Percentiles rank a stretch among this genome's conserved stretches.
phyloP scores from a whole-genome alignment of 2,888 invertebrate genomes.

The Diploptera punctata region DNA sequence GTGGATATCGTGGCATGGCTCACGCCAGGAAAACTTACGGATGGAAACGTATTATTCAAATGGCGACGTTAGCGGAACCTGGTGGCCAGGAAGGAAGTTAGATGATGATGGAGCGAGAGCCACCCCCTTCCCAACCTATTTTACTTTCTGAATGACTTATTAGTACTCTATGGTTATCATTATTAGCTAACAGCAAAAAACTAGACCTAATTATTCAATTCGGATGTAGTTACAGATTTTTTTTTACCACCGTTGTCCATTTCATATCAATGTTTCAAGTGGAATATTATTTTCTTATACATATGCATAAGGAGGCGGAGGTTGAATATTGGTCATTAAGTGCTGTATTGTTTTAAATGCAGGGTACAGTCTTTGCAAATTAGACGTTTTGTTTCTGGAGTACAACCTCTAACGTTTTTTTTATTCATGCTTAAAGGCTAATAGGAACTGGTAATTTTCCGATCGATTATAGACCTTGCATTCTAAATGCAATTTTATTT shows the following conservation, averaged over 20 bases:
- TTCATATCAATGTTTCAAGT: conserved; percentile 19
- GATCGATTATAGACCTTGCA: too few relatives aligned
- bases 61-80: conserved; percentile 18
- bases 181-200: background rate
- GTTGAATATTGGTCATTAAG: conserved; percentile 27
- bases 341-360: conserved; percentile 26
- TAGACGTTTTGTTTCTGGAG: too few relatives aligned
- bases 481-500: too few relatives aligned
- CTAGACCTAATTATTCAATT: conserved; percentile 19
- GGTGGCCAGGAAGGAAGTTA: background rate
- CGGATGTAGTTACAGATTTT: conserved; percentile 20
- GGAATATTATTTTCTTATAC: conserved; percentile 20
- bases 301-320: conserved; percentile 24
- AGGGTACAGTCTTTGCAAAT: conserved; percentile 18
- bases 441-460: too few relatives aligned
- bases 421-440: too few relatives aligned
- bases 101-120: conserved; percentile 1
- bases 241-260: conserved; percentile 1
- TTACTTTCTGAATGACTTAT: conserved; percentile 10
- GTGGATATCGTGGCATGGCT: background rate
- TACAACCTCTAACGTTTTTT: too few relatives aligned
- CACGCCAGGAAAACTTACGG: conserved; percentile 2
- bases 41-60: conserved; percentile 18
- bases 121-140: background rate
- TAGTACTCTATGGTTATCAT: background rate